phyloP scores from a whole-genome alignment of 2,113 vertebrate species.

The Leucopternis melanops region DNA sequence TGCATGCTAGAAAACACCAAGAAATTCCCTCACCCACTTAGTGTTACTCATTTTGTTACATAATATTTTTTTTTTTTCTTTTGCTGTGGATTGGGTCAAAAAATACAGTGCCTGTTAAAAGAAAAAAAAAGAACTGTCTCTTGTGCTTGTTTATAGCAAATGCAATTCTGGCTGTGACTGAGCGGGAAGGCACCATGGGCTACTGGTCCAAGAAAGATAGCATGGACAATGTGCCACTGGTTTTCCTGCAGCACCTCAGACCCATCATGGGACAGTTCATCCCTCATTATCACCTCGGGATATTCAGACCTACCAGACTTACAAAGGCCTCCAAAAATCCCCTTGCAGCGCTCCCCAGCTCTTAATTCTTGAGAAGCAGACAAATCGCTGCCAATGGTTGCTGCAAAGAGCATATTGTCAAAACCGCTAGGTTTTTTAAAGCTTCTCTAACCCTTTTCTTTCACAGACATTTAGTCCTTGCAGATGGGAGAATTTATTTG shows the following conservation, averaged over 20 bases:
- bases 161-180: neutral
- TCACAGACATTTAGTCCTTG: neutral
- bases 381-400: neutral
- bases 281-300: neutral
- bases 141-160: neutral
- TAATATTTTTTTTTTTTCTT: neutral
- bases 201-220: neutral
- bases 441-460: neutral
- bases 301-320: neutral
- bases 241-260: neutral
- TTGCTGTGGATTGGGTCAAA: neutral
- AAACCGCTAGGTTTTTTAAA: neutral
- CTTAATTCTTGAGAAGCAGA: neutral
- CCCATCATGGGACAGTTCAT: neutral
- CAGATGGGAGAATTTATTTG: neutral
- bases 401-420: neutral
- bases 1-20: slow-evolving; percentile 45
- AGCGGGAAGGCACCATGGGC: neutral
- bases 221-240: neutral
- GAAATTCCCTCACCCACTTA: slow-evolving; percentile 54
- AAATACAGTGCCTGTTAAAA: neutral
- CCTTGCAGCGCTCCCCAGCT: neutral
- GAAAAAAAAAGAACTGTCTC: neutral
- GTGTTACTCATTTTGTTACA: slow-evolving; percentile 18
- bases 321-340: neutral